Percentiles rank a stretch among this genome's conserved stretches.
Evolutionary conservation across 2,113 vertebrate species (phyloP).

Genomic region (Canis aureus): DNA sequence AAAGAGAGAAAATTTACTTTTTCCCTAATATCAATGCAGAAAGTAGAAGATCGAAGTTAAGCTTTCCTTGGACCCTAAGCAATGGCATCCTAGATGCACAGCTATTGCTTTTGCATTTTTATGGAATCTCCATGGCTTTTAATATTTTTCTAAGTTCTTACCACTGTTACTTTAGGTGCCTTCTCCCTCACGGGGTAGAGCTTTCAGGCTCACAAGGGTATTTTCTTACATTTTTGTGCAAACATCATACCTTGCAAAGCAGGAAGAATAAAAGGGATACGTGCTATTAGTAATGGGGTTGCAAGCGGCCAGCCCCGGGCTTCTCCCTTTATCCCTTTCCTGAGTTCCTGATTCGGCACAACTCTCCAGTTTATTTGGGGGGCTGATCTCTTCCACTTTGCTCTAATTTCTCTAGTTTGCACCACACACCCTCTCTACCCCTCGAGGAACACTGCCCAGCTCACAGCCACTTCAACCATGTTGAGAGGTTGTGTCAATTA

Average conservation of each 20-base stretch:
- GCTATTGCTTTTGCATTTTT: not conserved
- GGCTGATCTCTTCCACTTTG: not conserved
- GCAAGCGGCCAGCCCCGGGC: not conserved
- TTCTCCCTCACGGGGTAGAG: not conserved
- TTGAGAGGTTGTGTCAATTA: not conserved
- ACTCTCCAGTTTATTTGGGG: not conserved
- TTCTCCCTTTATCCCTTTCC: not conserved
- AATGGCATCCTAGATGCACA: not conserved
- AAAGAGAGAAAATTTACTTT: not conserved
- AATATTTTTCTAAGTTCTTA: not conserved
- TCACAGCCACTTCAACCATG: not conserved
- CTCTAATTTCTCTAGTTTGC: not conserved
- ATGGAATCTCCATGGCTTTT: slow-evolving; percentile 8
- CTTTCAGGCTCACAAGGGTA: not conserved
- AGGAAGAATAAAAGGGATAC: not conserved
- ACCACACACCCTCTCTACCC: not conserved
- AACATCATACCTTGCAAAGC: not conserved
- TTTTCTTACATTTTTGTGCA: not conserved
- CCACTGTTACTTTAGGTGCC: not conserved
- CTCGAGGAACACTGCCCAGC: not conserved
- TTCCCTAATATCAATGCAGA: not conserved
- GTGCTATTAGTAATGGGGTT: not conserved
- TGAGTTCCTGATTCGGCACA: not conserved
- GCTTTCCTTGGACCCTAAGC: not conserved
- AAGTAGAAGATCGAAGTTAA: not conserved